Conservation (phyloP, 2,888 invertebrate species). For the Ormyrus pomaceus region DNA sequence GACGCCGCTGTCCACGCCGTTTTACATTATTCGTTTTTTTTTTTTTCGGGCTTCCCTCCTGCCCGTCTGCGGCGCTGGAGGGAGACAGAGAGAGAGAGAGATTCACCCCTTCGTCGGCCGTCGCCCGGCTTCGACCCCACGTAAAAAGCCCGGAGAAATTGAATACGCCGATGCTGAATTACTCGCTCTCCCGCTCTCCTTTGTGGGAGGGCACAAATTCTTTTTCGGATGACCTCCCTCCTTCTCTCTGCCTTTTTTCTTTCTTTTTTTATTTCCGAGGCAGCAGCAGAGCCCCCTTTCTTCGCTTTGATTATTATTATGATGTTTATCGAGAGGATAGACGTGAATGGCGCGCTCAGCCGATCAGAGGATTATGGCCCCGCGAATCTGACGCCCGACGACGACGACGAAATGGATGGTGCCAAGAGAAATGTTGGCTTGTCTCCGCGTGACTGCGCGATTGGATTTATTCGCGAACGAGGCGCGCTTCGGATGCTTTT, state of each 20-base stretch:
- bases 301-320: constrained; percentile 1
- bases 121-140: neutral
- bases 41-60: neutral
- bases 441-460: no score
- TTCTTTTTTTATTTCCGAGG: neutral
- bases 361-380: constrained; percentile 10
- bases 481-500: no score
- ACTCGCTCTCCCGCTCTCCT: neutral
- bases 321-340: constrained; percentile 18
- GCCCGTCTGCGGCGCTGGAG: no score
- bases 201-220: constrained; percentile 3
- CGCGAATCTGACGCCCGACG: neutral
- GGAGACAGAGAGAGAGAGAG: neutral
- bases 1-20: neutral
- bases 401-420: neutral
- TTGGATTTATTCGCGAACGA: no score
- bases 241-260: constrained; percentile 4
- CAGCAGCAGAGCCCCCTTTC: neutral
- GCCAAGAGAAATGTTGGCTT: neutral
- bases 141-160: constrained; percentile 23
- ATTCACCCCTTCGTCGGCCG: constrained; percentile 11
- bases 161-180: constrained; percentile 27
- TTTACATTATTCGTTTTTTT: neutral
- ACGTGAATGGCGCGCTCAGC: neutral
- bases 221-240: constrained; percentile 47